phyloP scores from a whole-genome alignment of 2,113 vertebrate species.

The Macquaria ambigua region DNA sequence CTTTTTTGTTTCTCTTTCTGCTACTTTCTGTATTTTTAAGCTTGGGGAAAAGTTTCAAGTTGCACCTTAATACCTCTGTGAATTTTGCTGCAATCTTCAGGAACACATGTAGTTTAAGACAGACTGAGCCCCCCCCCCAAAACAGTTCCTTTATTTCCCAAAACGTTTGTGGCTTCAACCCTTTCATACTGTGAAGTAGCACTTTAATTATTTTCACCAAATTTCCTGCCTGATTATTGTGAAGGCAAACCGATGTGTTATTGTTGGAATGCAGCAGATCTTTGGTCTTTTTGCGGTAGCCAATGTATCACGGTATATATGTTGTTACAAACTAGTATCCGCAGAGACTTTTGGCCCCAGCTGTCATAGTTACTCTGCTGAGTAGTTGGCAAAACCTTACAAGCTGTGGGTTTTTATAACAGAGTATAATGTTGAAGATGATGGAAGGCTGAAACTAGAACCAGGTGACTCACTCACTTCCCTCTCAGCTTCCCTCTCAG shows the following conservation, averaged over 20 bases:
- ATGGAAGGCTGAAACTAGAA: constrained; percentile 39
- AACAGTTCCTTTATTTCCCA: neutral
- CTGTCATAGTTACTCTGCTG: constrained; percentile 13
- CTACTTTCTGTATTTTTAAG: neutral
- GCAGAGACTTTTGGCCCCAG: neutral
- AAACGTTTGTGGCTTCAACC: neutral
- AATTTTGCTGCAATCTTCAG: neutral
- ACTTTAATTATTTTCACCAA: neutral
- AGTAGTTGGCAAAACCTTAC: constrained; percentile 13
- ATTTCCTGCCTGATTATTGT: neutral
- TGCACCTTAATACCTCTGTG: neutral
- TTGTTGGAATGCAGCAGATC: neutral
- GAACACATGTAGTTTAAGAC: neutral
- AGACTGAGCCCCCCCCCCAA: neutral
- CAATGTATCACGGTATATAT: neutral
- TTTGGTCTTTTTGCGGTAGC: neutral
- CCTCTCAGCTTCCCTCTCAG: constrained; percentile 40
- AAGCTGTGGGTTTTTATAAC: constrained; percentile 26
- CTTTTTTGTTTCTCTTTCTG: constrained; percentile 14
- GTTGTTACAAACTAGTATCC: neutral
- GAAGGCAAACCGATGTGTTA: neutral
- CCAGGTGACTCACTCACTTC: constrained; percentile 34
- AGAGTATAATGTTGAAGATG: constrained; percentile 30
- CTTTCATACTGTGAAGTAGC: neutral
- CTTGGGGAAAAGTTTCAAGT: constrained; percentile 10